phyloP scores from a whole-genome alignment of 2,888 invertebrate species.

The Linnaemya tessellans region DNA sequence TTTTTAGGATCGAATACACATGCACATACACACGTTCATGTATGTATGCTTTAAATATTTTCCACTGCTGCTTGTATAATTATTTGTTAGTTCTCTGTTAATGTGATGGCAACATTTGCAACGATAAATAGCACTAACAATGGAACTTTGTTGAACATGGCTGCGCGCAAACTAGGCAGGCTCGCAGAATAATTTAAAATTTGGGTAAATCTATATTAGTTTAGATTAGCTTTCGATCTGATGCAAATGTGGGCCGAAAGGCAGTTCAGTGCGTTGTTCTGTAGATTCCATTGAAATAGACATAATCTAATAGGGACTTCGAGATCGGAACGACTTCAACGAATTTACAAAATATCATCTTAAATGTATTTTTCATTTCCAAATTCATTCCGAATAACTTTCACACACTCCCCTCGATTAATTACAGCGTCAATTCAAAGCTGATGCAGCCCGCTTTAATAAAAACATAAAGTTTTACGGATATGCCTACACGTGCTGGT shows the following conservation, averaged over 20 bases:
- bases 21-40: neutral
- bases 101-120: conserved; percentile 71
- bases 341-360: too few species aligned
- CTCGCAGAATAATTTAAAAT: neutral
- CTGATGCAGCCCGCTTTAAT: neutral
- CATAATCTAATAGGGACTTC: too few species aligned
- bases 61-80: conserved; percentile 20
- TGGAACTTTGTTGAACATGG: conserved; percentile 52
- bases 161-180: neutral
- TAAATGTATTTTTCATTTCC: too few species aligned
- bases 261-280: neutral
- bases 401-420: neutral
- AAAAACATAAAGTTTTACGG: neutral
- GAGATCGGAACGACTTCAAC: too few species aligned
- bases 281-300: too few species aligned
- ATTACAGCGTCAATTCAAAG: neutral
- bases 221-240: neutral
- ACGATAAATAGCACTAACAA: conserved; percentile 68
- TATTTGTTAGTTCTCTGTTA: conserved; percentile 59
- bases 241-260: neutral
- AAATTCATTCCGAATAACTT: neutral
- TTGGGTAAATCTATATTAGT: neutral
- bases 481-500: neutral
- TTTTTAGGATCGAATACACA: conserved; percentile 1
- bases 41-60: conserved; percentile 5